phyloP scores from a whole-genome alignment of 2,797 vertebrate genomes.

The Novumbra hubbsi region DNA sequence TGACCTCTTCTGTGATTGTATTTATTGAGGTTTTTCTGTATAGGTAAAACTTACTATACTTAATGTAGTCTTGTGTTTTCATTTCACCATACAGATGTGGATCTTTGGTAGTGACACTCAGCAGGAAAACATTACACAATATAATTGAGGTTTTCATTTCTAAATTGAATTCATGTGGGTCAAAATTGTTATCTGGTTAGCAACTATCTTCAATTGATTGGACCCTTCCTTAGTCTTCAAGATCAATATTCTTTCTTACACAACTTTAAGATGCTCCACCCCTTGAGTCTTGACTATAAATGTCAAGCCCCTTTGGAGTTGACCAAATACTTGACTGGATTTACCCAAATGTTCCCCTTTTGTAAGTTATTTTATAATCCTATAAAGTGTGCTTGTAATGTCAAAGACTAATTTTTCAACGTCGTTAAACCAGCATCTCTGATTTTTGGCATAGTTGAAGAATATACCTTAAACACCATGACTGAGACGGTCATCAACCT shows the following conservation, averaged over 20 bases:
- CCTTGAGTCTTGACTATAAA: not conserved
- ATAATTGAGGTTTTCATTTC: not conserved
- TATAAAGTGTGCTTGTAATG: not conserved
- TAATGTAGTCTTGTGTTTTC: not conserved
- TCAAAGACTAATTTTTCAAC: not conserved
- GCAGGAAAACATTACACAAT: not conserved
- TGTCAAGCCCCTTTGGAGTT: not conserved
- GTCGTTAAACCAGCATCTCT: not conserved
- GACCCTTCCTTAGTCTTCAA: not conserved
- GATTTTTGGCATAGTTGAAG: not conserved
- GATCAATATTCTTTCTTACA: not conserved
- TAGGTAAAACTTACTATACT: not conserved
- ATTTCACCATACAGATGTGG: not conserved
- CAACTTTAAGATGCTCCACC: not conserved
- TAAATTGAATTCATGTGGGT: not conserved
- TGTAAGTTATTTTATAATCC: not conserved
- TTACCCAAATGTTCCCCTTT: not conserved
- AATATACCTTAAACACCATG: slow-evolving; percentile 64
- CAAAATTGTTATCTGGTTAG: not conserved
- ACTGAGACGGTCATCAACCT: slow-evolving; percentile 83
- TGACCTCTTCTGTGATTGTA: not conserved
- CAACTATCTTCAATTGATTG: not conserved
- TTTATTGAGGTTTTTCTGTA: not conserved
- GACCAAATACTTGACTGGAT: not conserved
- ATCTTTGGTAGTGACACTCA: not conserved